Conservation (phyloP, 1,140 invertebrate species). For the Riptortus pedestris region DNA sequence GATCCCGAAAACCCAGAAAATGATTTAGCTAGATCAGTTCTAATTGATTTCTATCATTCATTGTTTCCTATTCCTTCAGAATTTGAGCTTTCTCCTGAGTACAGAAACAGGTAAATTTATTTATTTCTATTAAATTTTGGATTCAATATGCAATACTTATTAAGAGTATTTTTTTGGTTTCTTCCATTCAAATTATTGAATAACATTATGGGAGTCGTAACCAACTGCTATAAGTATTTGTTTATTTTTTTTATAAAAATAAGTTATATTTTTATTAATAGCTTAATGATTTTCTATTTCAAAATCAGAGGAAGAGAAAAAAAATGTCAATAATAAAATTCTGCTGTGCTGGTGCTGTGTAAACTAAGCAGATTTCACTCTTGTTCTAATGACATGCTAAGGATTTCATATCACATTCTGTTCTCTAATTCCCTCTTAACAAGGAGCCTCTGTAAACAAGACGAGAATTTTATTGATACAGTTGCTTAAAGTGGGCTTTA, state of each 20-base stretch:
- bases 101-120: constrained; percentile 53
- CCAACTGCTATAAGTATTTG: background rate
- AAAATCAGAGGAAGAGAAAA: too few relatives aligned
- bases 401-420: too few relatives aligned
- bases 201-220: background rate
- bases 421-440: too few relatives aligned
- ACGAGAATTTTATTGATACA: too few relatives aligned
- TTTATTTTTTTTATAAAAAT: background rate
- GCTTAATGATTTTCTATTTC: background rate
- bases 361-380: too few relatives aligned
- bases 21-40: constrained; percentile 54
- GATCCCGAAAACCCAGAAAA: constrained; percentile 52
- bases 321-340: too few relatives aligned
- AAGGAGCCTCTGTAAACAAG: too few relatives aligned
- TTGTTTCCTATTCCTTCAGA: constrained; percentile 60
- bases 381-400: too few relatives aligned
- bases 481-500: too few relatives aligned
- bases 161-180: background rate
- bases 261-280: background rate
- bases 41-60: constrained; percentile 67
- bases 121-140: background rate
- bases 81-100: constrained; percentile 60
- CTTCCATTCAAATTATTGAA: background rate
- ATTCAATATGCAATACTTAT: background rate
- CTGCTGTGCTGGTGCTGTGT: too few relatives aligned